phyloP scores from a whole-genome alignment of 2,113 vertebrate species.

The Aspidoscelis tigris region DNA sequence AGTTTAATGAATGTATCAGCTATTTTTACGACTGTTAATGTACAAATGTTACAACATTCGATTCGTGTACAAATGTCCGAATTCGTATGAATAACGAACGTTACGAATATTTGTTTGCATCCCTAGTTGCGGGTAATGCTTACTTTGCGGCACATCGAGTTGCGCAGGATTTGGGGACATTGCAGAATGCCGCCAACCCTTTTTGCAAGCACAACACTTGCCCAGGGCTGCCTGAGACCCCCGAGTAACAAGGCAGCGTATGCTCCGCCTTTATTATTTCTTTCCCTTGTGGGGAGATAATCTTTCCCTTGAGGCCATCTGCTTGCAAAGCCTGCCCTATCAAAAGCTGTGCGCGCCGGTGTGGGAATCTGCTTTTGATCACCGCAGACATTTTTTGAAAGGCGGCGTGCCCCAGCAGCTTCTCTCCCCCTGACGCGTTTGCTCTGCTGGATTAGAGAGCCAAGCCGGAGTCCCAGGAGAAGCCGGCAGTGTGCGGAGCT shows the following conservation, averaged over 20 bases:
- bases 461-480: slow-evolving; percentile 53
- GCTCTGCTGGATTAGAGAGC: slow-evolving; percentile 20
- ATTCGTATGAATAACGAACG: no score
- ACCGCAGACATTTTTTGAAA: slow-evolving; percentile 7
- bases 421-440: slow-evolving; percentile 30
- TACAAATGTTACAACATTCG: no score
- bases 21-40: no score
- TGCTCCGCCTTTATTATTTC: rapidly evolving
- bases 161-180: not conserved
- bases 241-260: not conserved
- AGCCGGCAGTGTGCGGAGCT: slow-evolving; percentile 43
- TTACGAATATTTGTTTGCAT: no score
- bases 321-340: not conserved
- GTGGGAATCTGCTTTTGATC: not conserved
- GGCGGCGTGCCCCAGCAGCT: not conserved
- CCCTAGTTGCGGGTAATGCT: no score
- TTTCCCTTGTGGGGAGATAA: not conserved
- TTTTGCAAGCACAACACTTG: not conserved
- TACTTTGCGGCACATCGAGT: no score
- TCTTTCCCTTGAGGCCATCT: not conserved
- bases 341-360: not conserved
- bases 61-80: no score
- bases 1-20: no score
- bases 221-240: not conserved
- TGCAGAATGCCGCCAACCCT: not conserved